Base-by-base conservation (phyloP, 1,140 invertebrate species). In the Heliconius hermathena region DNA sequence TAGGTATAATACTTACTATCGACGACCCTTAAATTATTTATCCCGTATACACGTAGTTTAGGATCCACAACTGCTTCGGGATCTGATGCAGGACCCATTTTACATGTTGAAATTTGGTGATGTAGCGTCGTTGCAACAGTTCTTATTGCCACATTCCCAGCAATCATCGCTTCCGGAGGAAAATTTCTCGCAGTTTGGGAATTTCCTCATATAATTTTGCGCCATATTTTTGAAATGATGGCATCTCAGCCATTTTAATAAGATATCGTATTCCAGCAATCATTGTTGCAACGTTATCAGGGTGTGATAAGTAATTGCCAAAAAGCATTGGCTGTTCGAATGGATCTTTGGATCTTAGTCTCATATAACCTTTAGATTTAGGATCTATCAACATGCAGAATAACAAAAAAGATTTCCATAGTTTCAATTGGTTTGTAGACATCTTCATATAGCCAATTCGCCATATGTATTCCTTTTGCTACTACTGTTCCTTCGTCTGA, bases 1-100 rank as follows among this genome's bases (percentile, higher is more conserved):
- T 92, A 0, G 97, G 97, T 93, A 98, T 97, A 0, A 98, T 93
- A 70, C 97, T n/a, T 97, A 52, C 96, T 96, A 89, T 98, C 97
- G 0, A 96, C 96, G 1, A 98, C 97, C 46, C 98, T 94, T 38
- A 98, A 90, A 33, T 95, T 95, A n/a, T 93, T 87, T 1, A 97
- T 86, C 0, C 97, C 97, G 80, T 97, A 93, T 0, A 98, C 96
- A 86, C 93, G 95, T 1, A 98, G 90, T 74, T 97, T 90, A 0
- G 96, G 95, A 90, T 97, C 96, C 0, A 98, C 97, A 0, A 98
- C 97, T 1, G 97, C 96, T 41, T 93, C 88, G 3, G 93, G 87
- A 90, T 98, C 97, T 1, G 83, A 88, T 0, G 81, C 29, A 0
- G 97, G 96, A 0, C 98, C 97, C 98, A 98, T 98, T 90, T 97